Evolutionary conservation across 2,113 vertebrate species (phyloP), one percentile per base, ranked within the genome.

Genomic region (Brachirus orientalis): DNA sequence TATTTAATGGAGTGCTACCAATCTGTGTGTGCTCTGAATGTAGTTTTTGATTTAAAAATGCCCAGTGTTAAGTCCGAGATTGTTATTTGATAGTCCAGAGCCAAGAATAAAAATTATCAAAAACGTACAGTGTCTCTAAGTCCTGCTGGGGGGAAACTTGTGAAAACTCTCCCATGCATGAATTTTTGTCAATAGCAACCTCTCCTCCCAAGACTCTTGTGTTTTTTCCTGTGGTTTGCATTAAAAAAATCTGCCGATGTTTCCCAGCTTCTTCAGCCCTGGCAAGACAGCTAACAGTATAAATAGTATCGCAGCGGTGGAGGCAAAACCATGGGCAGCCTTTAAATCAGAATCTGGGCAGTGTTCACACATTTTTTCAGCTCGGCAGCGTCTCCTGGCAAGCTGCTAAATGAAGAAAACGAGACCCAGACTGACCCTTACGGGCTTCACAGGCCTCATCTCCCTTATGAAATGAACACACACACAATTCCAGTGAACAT

Each of bases 331-430:
- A 59, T 22, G 72, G 80, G 62, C 61, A 80, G 79, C 67, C 72
- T 88, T 83, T 86, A 85, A 86, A 89, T 86, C 84, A 84, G 76
- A 76, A 84, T 80, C 76, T 77, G 74, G 82, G 78, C 72, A 78
- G 82, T 62, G 81, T 84, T 90, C 81, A 87, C 81, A 88, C 86
- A 90, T 90, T 90, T 79, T 89, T 88, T 73, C 57, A 79, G 72
- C 79, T 71, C 59, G 55, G 70, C 76, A 86, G 69, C 73, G 65
- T 89, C 85, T 90, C 85, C 82, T 82, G 81, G 88, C 79, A 82
- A 82, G 68, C 78, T 78, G 81, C 79, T 83, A 82, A 88, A 86
- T 84, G 88, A 90, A 77, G 77, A 83, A 69, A 55, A 58, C 17
- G 1, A 74, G 83, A 85, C 78, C 79, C 63, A 69, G 72, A 41